Percentiles rank a stretch among this genome's conserved stretches.
These are phyloP conservation scores for Creontiades dilutus DNA, from an alignment of 2,888 invertebrate species.

Conservation along the genomic window DNA sequence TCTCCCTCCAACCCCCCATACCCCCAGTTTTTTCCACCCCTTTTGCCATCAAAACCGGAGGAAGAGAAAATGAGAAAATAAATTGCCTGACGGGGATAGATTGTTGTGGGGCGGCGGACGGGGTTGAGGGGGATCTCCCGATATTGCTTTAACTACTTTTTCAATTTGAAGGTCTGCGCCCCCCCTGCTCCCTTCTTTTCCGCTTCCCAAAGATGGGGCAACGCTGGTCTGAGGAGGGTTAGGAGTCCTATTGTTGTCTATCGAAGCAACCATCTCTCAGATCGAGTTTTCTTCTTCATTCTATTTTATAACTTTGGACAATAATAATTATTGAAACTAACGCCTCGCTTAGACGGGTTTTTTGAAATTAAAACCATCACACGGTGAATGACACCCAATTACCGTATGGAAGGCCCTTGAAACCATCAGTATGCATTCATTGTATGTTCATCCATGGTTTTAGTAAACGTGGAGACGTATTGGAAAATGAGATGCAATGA, in stretches of 20 bases:
- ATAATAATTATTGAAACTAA: background rate
- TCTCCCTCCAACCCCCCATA: background rate
- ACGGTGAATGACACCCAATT: too few relatives aligned
- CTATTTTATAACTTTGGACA: conserved; percentile 12
- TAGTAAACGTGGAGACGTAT: too few relatives aligned
- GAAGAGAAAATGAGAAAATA: conserved; percentile 73
- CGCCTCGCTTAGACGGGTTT: too few relatives aligned
- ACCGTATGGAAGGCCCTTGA: too few relatives aligned
- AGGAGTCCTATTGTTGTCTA: conserved; percentile 54
- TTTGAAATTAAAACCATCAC: too few relatives aligned
- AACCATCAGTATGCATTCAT: too few relatives aligned
- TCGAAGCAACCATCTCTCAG: conserved; percentile 42
- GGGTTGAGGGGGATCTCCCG: conserved; percentile 49
- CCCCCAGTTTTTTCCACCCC: conserved; percentile 17
- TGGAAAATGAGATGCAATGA: too few relatives aligned
- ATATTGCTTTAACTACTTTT: conserved; percentile 73
- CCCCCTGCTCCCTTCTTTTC: conserved; percentile 4
- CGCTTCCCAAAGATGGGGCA: background rate
- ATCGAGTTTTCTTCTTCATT: conserved; percentile 43
- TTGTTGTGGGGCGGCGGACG: conserved; percentile 64
- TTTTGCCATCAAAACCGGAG: conserved; percentile 67
- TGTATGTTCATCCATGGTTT: too few relatives aligned
- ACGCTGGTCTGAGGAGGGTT: background rate
- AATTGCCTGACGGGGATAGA: conserved; percentile 73
- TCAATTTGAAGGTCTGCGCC: conserved; percentile 66